phyloP scores from a whole-genome alignment of 1,140 invertebrate species.

The Gryon sp. region DNA sequence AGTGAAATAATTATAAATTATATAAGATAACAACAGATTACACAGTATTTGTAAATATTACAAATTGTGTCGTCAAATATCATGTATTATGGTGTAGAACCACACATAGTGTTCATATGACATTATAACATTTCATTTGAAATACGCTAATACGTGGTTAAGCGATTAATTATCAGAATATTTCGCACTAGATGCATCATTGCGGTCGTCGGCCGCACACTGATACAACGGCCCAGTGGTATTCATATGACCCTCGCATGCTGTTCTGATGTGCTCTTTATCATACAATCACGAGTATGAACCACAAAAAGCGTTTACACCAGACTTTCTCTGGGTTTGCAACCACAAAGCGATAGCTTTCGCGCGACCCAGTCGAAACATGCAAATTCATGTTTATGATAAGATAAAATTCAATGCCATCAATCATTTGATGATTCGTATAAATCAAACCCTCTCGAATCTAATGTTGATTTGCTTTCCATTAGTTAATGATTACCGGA shows the following conservation, averaged over 20 bases:
- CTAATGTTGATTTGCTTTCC: too few species aligned
- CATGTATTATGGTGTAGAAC: slow-evolving; percentile 41
- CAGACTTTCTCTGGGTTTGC: slow-evolving; percentile 29
- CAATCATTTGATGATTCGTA: too few species aligned
- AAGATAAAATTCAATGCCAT: too few species aligned
- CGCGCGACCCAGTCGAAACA: slow-evolving; percentile 7
- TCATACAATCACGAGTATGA: slow-evolving; percentile 49
- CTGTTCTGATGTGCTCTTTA: slow-evolving; percentile 55
- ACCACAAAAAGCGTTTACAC: slow-evolving; percentile 56
- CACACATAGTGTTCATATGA: slow-evolving; percentile 25
- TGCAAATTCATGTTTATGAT: slow-evolving; percentile 11
- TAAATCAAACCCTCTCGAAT: too few species aligned
- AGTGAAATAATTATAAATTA: too few species aligned
- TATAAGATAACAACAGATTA: too few species aligned
- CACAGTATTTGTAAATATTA: too few species aligned
- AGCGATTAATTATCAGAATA: slow-evolving; percentile 72
- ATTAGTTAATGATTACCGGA: too few species aligned
- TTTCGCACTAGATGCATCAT: slow-evolving; percentile 65
- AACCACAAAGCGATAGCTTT: slow-evolving; percentile 46
- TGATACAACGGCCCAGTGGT: slow-evolving; percentile 49
- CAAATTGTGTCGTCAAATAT: slow-evolving; percentile 37
- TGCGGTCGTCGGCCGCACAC: slow-evolving; percentile 56
- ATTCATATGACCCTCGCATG: slow-evolving; percentile 41
- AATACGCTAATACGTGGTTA: slow-evolving; percentile 61
- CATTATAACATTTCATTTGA: slow-evolving; percentile 58